Evolutionary conservation across 2,797 vertebrate species (phyloP).

Genomic region (Cossypha polioptera): DNA sequence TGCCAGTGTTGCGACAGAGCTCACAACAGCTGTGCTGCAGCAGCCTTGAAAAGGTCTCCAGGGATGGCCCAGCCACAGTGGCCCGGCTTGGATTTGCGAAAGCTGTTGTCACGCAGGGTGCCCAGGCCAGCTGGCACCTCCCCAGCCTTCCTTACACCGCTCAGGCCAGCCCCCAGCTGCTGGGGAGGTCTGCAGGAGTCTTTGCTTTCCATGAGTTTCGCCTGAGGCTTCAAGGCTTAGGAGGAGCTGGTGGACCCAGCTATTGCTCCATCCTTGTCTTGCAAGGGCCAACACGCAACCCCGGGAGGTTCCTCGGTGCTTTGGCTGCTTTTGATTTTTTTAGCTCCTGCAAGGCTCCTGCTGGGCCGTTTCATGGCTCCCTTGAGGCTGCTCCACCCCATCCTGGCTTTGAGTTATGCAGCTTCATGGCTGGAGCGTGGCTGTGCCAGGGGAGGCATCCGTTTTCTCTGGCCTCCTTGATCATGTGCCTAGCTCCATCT

Average conservation of each 20-base stretch:
- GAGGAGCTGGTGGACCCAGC: slow-evolving; percentile 8
- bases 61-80: not conserved
- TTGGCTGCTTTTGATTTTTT: not conserved
- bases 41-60: not conserved
- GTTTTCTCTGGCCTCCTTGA: not conserved
- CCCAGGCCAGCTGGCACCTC: slow-evolving; percentile 41
- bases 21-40: slow-evolving; percentile 34
- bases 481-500: not conserved
- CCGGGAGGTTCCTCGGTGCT: not conserved
- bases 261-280: slow-evolving; percentile 50
- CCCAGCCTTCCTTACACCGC: slow-evolving; percentile 9
- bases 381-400: not conserved
- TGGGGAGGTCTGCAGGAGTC: slow-evolving; percentile 16
- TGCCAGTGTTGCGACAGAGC: not conserved
- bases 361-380: not conserved
- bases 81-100: not conserved
- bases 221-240: not conserved
- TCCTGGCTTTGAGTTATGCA: not conserved
- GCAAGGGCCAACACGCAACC: not conserved
- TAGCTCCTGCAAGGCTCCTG: not conserved
- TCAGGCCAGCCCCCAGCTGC: not conserved
- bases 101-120: slow-evolving; percentile 3
- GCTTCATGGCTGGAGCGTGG: not conserved
- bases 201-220: slow-evolving; percentile 62
- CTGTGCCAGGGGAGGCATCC: not conserved